phyloP scores from a whole-genome alignment of 2,888 invertebrate species.

The Rotaria socialis region DNA sequence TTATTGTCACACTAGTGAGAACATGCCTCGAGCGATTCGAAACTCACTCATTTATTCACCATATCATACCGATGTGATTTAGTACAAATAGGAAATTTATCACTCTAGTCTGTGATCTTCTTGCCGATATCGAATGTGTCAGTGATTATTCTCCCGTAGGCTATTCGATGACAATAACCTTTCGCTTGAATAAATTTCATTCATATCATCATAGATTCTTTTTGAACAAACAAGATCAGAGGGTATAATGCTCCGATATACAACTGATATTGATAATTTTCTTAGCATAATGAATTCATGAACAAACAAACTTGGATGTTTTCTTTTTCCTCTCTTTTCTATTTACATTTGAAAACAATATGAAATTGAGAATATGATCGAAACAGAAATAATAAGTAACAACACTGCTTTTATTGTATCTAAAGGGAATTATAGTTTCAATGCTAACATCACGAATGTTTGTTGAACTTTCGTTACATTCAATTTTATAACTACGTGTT shows the following conservation, averaged over 20 bases:
- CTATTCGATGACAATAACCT: conserved; percentile 23
- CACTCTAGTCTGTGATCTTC: conserved; percentile 5
- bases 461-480: not conserved
- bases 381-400: not conserved
- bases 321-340: not conserved
- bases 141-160: not conserved
- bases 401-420: not conserved
- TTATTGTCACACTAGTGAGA: not conserved
- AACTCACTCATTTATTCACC: not conserved
- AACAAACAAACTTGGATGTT: not conserved
- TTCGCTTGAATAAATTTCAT: conserved; percentile 2
- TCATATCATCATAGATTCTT: conserved; percentile 13
- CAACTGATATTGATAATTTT: not conserved
- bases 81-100: not conserved
- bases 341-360: conserved; percentile 9
- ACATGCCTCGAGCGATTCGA: not conserved
- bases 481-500: too few relatives aligned
- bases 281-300: conserved; percentile 15
- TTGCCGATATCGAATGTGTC: conserved; percentile 18
- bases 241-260: not conserved
- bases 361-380: not conserved
- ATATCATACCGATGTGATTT: conserved; percentile 12
- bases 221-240: not conserved
- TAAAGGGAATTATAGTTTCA: not conserved
- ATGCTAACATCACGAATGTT: not conserved